Evolutionary conservation across 2,888 invertebrate species (phyloP).

Genomic region (Theretra japonica): DNA sequence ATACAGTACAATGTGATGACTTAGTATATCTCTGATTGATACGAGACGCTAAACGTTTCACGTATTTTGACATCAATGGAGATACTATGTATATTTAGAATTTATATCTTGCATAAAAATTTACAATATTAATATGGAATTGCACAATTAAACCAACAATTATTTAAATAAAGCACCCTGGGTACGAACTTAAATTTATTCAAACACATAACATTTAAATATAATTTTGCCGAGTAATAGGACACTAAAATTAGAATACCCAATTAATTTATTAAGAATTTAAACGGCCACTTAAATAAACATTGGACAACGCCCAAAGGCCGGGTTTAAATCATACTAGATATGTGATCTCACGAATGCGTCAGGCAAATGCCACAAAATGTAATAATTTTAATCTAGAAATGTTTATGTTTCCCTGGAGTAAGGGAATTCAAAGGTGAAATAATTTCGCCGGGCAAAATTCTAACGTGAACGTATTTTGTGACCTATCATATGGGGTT

Average conservation of each 20-base stretch:
- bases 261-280: constrained; percentile 32
- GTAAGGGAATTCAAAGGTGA: constrained; percentile 37
- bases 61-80: no score
- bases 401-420: constrained; percentile 51
- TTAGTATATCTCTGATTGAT: no score
- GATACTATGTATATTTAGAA: no score
- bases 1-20: no score
- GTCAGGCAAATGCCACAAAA: constrained; percentile 47
- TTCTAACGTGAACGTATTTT: not conserved
- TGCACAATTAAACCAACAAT: no score
- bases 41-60: no score
- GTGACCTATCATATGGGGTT: not conserved
- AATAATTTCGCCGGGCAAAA: not conserved
- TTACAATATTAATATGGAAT: no score
- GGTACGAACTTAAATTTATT: not conserved
- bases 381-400: constrained; percentile 54
- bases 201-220: not conserved
- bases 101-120: no score
- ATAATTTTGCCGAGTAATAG: not conserved
- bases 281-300: constrained; percentile 11
- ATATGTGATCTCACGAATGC: constrained; percentile 40
- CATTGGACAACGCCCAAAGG: constrained; percentile 37
- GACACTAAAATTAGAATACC: constrained; percentile 21
- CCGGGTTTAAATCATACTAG: constrained; percentile 46
- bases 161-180: not conserved